Conservation (phyloP, 1,140 invertebrate genomes). For the Dendrolimus punctatus region DNA sequence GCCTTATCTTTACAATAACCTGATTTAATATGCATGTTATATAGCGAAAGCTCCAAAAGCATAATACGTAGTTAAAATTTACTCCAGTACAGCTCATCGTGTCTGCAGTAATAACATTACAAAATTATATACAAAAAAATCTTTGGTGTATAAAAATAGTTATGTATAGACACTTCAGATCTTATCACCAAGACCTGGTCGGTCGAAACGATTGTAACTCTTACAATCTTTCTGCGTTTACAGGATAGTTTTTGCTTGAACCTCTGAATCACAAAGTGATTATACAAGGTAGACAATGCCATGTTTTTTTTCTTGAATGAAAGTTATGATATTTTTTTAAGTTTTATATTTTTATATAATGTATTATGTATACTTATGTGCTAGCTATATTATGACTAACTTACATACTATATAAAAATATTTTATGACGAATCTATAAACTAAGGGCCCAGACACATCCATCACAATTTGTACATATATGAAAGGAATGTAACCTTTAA, state of each 20-base stretch:
- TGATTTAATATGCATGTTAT: constrained; percentile 34
- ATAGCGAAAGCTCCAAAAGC: constrained; percentile 58
- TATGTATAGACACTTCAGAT: constrained; percentile 62
- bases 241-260: constrained; percentile 59
- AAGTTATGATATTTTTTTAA: constrained; percentile 19
- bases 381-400: constrained; percentile 56
- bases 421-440: constrained; percentile 71
- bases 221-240: constrained; percentile 63
- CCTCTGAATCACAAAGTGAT: constrained; percentile 44
- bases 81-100: constrained; percentile 50
- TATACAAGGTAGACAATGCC: constrained; percentile 58
- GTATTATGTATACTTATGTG: neutral
- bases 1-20: constrained; percentile 43
- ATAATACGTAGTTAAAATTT: constrained; percentile 40
- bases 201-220: constrained; percentile 63
- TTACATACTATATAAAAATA: constrained; percentile 41
- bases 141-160: constrained; percentile 55
- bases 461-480: constrained; percentile 63
- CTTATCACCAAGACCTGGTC: constrained; percentile 61
- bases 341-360: constrained; percentile 10
- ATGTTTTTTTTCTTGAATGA: constrained; percentile 36
- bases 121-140: constrained; percentile 64
- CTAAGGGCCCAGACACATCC: constrained; percentile 69
- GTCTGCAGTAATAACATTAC: constrained; percentile 38
- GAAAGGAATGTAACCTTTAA: constrained; percentile 71